Percentiles rank a stretch among this genome's conserved stretches.
Evolutionary conservation across 2,113 vertebrate species (phyloP).

Genomic region (Myodes glareolus): DNA sequence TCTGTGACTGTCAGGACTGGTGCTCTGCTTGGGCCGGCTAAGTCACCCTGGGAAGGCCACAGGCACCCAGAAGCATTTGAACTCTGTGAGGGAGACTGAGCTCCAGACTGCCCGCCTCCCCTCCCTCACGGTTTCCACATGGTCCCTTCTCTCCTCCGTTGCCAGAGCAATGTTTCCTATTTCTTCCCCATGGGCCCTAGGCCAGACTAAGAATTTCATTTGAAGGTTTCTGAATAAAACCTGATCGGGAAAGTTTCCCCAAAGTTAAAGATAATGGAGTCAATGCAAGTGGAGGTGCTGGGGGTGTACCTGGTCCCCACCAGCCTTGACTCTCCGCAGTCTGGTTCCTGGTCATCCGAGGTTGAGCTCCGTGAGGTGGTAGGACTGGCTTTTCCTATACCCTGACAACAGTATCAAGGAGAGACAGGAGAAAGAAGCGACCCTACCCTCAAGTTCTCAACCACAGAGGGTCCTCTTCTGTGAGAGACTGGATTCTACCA

Average conservation of each 20-base stretch:
- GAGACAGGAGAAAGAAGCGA: neutral
- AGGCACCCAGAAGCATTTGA: neutral
- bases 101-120: neutral
- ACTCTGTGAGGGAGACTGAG: neutral
- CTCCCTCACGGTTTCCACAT: neutral
- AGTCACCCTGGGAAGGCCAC: neutral
- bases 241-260: neutral
- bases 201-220: slow-evolving; percentile 36
- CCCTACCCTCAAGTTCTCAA: neutral
- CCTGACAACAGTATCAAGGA: neutral
- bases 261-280: neutral
- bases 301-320: neutral
- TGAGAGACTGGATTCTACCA: neutral
- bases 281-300: neutral
- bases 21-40: neutral
- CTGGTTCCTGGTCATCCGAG: neutral
- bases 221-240: neutral
- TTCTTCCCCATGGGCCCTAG: neutral
- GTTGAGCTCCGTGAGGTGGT: neutral
- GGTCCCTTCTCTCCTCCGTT: neutral
- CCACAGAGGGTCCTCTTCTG: neutral
- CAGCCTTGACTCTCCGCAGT: neutral
- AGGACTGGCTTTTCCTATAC: neutral
- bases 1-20: neutral
- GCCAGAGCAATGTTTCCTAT: neutral